A percentile compares a stretch with the other conserved stretches of the same genome.
These are phyloP conservation scores for Chelonus formosanus DNA, from an alignment of 2,888 invertebrate genomes.

Conservation along the genomic window DNA sequence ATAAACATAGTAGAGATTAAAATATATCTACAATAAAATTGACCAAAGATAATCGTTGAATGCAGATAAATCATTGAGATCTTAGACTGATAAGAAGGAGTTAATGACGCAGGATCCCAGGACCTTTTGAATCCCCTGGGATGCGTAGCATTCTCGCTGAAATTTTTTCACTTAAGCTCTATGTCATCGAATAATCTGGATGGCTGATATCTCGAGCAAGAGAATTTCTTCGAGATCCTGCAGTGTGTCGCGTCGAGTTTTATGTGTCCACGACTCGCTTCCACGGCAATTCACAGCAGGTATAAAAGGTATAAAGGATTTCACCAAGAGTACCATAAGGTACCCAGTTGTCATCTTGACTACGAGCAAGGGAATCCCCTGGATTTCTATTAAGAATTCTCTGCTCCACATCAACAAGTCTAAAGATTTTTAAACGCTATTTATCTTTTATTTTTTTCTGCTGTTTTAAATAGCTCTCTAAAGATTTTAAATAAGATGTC, in stretches of 20 bases:
- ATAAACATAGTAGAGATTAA: neutral
- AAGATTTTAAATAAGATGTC: too few relatives aligned
- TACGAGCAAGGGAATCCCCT: too few relatives aligned
- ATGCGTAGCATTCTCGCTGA: constrained; percentile 32
- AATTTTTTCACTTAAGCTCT: constrained; percentile 29
- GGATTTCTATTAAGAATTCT: constrained; percentile 36
- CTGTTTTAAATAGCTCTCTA: too few relatives aligned
- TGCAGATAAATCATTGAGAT: constrained; percentile 32
- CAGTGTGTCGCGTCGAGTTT: constrained; percentile 49
- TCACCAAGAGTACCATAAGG: too few relatives aligned
- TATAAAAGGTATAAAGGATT: too few relatives aligned
- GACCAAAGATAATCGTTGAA: constrained; percentile 24
- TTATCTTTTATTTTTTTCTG: constrained; percentile 32
- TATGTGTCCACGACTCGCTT: constrained; percentile 40
- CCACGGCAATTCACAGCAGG: too few relatives aligned
- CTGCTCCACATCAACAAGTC: too few relatives aligned
- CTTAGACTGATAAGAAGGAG: constrained; percentile 27
- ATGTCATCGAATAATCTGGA: constrained; percentile 37
- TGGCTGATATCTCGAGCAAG: constrained; percentile 37
- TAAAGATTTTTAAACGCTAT: too few relatives aligned
- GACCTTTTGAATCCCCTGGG: constrained; percentile 25
- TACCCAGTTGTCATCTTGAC: too few relatives aligned
- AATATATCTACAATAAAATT: constrained; percentile 6
- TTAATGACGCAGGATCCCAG: constrained; percentile 34
- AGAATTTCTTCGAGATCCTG: constrained; percentile 20